Base-by-base conservation (phyloP, 2,888 invertebrate species). In the Drosophila gaucha region DNA sequence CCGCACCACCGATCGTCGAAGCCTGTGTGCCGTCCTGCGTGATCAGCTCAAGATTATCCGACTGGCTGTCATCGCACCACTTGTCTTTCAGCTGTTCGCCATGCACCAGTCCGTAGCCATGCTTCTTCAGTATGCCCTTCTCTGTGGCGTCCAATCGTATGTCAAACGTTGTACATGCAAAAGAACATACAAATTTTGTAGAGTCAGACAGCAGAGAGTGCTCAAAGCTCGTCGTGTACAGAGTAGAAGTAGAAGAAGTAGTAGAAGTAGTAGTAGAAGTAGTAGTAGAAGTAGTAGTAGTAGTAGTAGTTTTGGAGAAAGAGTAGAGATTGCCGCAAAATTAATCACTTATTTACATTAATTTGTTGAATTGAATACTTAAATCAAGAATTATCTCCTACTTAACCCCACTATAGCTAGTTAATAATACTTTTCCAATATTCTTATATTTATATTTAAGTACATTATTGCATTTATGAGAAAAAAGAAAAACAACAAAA, bases 41-140 rank as follows among this genome's bases (percentile, higher is more conserved):
- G 76, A 95, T 94, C 44, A 93, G 93, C 89, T 95, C 95, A 76
- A 94, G 93, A 90, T 95, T 95, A 90, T 95, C 95, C 39, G 94
- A 94, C 90, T 95, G 95, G 46, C 94, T 94, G 89, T 94, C 94
- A 63, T 95, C 95, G 12, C 93, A 94, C 96, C 95, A 96, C 90
- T 94, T 95, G 86, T 95, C 95, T 90, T 95, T 95, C 77, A 94
- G 94, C 84, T 95, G 95, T 82, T 93, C 93, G 79, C 93, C 93
- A 84, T 95, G 94, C 80, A 95, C 95, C 82, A 96, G 95, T 84
- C 96, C 96, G 87, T 94, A 94, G 91, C 94, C 94, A 87, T 95
- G 95, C 92, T 97, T 97, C 94, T 97, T 97, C 90, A 97, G 94
- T 91, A 97, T 97, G 64, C 97, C 97, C 92, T 97, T 97, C 93